Evolutionary conservation across 2,797 vertebrate species (phyloP).

Genomic region (Cheirogaleus major): DNA sequence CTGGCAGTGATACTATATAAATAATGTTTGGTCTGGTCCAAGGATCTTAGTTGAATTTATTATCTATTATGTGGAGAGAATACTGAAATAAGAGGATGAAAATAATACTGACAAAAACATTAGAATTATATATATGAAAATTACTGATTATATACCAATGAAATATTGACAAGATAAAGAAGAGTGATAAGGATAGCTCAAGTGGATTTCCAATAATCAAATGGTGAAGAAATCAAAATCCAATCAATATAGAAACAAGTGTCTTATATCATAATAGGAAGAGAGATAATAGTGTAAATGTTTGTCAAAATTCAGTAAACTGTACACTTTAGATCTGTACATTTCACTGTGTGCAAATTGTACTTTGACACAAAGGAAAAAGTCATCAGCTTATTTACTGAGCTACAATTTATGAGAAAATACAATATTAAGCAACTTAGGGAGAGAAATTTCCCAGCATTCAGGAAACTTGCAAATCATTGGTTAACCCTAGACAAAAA

Average conservation of each 20-base stretch:
- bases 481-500: background rate
- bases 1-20: background rate
- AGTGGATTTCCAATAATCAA: background rate
- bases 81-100: slow-evolving; percentile 6
- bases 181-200: background rate
- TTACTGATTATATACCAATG: background rate
- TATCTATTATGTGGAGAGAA: background rate
- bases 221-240: background rate
- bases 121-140: background rate
- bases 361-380: background rate
- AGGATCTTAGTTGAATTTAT: slow-evolving; percentile 1
- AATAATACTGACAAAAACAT: background rate
- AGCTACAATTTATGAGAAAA: background rate
- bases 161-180: background rate
- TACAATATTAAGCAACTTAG: background rate
- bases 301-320: background rate
- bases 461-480: background rate
- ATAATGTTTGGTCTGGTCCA: slow-evolving; percentile 12
- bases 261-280: background rate
- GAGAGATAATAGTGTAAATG: background rate
- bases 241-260: background rate
- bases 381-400: background rate
- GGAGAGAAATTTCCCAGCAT: background rate
- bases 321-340: background rate
- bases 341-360: background rate